Evolutionary conservation across 2,888 invertebrate species (phyloP).

Genomic region (Archaeoteleia sp.): DNA sequence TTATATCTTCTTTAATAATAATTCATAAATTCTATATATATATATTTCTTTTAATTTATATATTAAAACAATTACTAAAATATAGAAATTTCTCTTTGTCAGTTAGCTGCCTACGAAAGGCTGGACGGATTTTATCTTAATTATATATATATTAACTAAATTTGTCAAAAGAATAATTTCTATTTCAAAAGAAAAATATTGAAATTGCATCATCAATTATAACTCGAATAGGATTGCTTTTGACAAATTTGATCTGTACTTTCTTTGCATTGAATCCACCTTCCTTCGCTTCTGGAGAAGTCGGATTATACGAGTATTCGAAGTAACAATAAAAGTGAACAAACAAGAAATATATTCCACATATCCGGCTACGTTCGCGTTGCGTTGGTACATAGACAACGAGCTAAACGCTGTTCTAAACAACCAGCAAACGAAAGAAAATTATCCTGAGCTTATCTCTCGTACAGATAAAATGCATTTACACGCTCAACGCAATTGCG

Average conservation of each 20-base stretch:
- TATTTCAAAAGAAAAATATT: neutral
- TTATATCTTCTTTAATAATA: no score
- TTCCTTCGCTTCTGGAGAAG: neutral
- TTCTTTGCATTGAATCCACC: neutral
- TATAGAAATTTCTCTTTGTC: slow-evolving; percentile 56
- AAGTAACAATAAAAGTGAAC: slow-evolving; percentile 5
- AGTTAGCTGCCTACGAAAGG: slow-evolving; percentile 69
- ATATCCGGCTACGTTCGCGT: slow-evolving; percentile 21
- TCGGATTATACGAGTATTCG: slow-evolving; percentile 6
- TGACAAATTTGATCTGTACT: slow-evolving; percentile 11
- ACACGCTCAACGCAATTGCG: no score
- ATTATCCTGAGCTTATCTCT: slow-evolving; percentile 29
- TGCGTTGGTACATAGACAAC: slow-evolving; percentile 25
- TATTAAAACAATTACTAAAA: slow-evolving; percentile 50
- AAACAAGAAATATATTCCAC: slow-evolving; percentile 18
- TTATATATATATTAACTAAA: slow-evolving; percentile 22
- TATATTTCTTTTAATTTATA: slow-evolving; percentile 35
- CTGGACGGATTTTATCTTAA: slow-evolving; percentile 68
- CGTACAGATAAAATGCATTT: neutral
- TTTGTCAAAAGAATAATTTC: slow-evolving; percentile 22
- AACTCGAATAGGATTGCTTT: no score
- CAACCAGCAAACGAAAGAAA: slow-evolving; percentile 26
- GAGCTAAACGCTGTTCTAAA: slow-evolving; percentile 26
- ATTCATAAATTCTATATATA: no score
- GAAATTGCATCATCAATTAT: no score